Evolutionary conservation across 2,797 vertebrate species (phyloP).

Genomic region (Sarcophilus harrisii): DNA sequence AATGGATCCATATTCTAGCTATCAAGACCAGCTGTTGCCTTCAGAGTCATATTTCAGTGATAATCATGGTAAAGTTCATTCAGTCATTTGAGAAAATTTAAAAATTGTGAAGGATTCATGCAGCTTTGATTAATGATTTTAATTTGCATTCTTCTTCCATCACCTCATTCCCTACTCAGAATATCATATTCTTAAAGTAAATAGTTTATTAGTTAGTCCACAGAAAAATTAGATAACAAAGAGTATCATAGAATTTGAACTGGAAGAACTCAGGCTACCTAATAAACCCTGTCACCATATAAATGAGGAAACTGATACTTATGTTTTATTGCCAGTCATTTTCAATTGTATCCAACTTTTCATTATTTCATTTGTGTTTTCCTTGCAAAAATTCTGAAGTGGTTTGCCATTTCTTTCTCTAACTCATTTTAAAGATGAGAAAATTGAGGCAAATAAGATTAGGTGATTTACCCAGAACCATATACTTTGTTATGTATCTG

Average conservation of each 20-base stretch:
- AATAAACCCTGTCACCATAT: no score
- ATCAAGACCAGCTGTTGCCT: background rate
- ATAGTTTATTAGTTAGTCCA: conserved; percentile 50
- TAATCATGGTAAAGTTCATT: background rate
- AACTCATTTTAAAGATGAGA: no score
- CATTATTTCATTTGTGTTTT: no score
- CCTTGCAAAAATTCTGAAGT: no score
- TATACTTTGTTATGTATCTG: background rate
- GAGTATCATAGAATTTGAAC: no score
- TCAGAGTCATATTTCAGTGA: conserved; percentile 46
- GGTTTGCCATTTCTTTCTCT: no score
- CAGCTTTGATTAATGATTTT: conserved; percentile 24
- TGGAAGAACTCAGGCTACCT: no score
- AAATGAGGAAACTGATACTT: no score
- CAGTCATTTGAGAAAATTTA: background rate
- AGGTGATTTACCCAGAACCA: background rate
- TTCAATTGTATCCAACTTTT: no score
- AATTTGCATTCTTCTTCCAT: background rate
- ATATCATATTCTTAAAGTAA: conserved; percentile 21
- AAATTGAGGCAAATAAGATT: no score
- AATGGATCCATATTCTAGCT: background rate
- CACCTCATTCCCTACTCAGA: background rate
- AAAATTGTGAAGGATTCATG: background rate
- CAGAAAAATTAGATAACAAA: no score
- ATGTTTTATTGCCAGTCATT: no score